A percentile compares a stretch with the other conserved stretches of the same genome.
These are phyloP conservation scores for Colletes latitarsis DNA, from an alignment of 1,140 invertebrate genomes.

Conservation along the genomic window DNA sequence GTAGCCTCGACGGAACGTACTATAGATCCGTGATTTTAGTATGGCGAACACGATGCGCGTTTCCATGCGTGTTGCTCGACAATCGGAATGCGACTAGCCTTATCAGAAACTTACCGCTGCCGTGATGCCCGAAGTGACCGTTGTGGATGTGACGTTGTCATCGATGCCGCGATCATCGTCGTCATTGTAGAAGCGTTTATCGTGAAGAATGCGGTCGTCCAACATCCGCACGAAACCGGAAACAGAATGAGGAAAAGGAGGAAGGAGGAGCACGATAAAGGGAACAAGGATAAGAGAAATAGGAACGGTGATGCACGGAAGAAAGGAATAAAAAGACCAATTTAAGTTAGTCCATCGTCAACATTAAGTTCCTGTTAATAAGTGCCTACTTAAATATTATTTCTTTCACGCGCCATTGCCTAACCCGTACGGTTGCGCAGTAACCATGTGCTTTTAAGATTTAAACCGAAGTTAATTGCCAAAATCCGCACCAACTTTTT, in stretches of 20 bases:
- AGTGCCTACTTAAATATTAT: no score
- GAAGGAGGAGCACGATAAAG: slow-evolving; percentile 38
- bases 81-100: slow-evolving; percentile 64
- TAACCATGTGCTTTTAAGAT: no score
- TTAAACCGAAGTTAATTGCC: no score
- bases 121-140: slow-evolving; percentile 59
- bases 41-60: slow-evolving; percentile 46
- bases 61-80: slow-evolving; percentile 44
- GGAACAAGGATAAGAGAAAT: slow-evolving; percentile 21
- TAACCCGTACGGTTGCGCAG: no score
- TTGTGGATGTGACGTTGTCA: slow-evolving; percentile 43
- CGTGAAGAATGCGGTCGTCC: slow-evolving; percentile 57
- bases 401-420: no score
- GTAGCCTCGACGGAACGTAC: background rate
- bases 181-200: slow-evolving; percentile 38
- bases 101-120: slow-evolving; percentile 71
- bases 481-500: no score
- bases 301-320: background rate
- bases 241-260: slow-evolving; percentile 47
- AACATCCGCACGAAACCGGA: slow-evolving; percentile 69
- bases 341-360: slow-evolving; percentile 30
- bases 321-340: background rate
- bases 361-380: no score
- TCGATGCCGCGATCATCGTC: slow-evolving; percentile 30
- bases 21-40: slow-evolving; percentile 31